These are phyloP conservation scores for Acronicta alni DNA, from an alignment of 2,888 invertebrate species.

Conservation along the genomic window DNA sequence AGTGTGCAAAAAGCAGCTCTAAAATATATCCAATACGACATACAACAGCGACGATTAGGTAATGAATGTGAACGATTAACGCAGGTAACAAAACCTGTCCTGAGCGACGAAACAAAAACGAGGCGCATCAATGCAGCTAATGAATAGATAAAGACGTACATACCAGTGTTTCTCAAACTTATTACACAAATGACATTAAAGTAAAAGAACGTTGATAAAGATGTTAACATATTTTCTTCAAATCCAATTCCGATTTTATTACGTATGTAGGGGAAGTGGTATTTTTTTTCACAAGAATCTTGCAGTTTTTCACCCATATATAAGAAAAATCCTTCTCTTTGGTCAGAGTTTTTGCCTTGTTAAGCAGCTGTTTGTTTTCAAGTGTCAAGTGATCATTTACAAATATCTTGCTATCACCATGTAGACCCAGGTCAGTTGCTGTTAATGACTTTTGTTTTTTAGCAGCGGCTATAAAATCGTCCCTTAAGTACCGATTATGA, in stretches of 20 bases:
- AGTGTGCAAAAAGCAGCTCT: not conserved
- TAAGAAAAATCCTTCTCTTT: slow-evolving; percentile 3
- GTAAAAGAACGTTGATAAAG: too few relatives aligned
- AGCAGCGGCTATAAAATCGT: too few relatives aligned
- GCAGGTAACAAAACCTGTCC: not conserved
- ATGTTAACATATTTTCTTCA: slow-evolving; percentile 2
- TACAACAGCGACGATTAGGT: not conserved
- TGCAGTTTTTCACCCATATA: slow-evolving; percentile 8
- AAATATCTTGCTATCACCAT: not conserved
- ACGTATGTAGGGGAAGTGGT: not conserved
- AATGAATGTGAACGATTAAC: not conserved
- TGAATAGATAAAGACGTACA: slow-evolving; percentile 1
- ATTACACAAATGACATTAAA: too few relatives aligned
- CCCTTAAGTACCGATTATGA: too few relatives aligned
- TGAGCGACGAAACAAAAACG: not conserved
- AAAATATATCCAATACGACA: not conserved
- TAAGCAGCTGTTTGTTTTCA: not conserved
- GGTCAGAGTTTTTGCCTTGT: slow-evolving; percentile 3
- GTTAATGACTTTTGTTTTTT: too few relatives aligned
- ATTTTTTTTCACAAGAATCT: slow-evolving; percentile 3
- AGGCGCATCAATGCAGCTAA: not conserved
- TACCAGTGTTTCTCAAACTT: slow-evolving; percentile 7
- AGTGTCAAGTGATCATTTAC: slow-evolving; percentile 1
- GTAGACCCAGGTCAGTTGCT: too few relatives aligned
- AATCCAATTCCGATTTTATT: slow-evolving; percentile 1